Conservation (phyloP, 2,888 invertebrate species). For the Cantharis rufa region DNA sequence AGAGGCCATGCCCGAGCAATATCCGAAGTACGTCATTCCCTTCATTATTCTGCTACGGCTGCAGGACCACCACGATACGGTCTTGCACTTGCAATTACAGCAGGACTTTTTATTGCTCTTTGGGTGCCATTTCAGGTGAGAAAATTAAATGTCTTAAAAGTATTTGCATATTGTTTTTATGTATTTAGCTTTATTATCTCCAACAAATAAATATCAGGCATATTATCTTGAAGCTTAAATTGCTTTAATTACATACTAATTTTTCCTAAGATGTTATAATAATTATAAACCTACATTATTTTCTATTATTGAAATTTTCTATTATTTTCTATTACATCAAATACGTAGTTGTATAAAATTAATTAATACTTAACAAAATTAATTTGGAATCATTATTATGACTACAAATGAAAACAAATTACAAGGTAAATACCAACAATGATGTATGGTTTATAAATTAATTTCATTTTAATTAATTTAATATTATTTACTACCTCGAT, state of each 20-base stretch:
- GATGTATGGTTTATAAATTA: background rate
- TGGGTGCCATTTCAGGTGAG: conserved; percentile 67
- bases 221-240: no score
- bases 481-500: no score
- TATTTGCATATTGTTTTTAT: background rate
- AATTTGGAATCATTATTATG: background rate
- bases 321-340: no score
- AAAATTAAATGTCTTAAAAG: background rate
- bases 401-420: background rate
- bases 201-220: background rate
- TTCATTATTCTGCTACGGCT: conserved; percentile 50
- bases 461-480: no score
- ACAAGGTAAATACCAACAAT: no score
- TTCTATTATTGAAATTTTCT: no score
- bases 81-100: conserved; percentile 65
- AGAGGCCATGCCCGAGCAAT: conserved; percentile 67
- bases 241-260: no score
- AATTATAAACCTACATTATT: background rate
- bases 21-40: conserved; percentile 63
- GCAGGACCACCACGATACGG: conserved; percentile 61
- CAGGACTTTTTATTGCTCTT: conserved; percentile 63
- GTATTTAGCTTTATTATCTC: background rate
- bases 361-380: background rate
- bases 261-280: no score
- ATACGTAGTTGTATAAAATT: background rate